Base-by-base conservation (phyloP, 2,797 vertebrate species). In the Hoplostethus mediterraneus region DNA sequence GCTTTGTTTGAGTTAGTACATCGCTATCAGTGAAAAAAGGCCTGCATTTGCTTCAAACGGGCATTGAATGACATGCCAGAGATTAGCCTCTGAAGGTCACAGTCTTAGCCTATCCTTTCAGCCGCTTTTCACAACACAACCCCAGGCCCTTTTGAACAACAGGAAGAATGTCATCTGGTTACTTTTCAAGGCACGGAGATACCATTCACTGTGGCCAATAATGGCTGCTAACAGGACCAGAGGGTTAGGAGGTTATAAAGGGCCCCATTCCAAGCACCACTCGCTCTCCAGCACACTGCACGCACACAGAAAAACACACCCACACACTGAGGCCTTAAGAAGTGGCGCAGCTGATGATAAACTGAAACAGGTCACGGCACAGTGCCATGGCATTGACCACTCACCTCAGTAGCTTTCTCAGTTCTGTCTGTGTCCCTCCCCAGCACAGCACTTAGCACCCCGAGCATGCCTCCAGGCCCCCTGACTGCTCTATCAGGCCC, bases 161-260 rank as follows among this genome's bases (percentile, higher is more conserved):
- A 89, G 91, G 87, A 94, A 93, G 91, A 94, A 93, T 93, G 93
- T 91, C 93, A 94, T 94, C 92, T 93, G 92, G 93, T 90, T 89
- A 93, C 91, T 95, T 93, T 90, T 85, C 89, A 89, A 90, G 79
- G 85, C 87, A 90, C 73, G 80, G 80, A 93, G 93, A 94, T 93
- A 92, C 89, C 89, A 92, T 94, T 94, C 91, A 93, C 83, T 65
- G 70, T 44, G 62, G 75, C 78, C 86, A 90, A 95, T 94, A 95
- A 95, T 93, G 89, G 89, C 77, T 78, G 90, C 91, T 88, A 94
- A 94, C 90, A 95, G 90, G 80, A 91, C 91, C 89, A 70, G 86
- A 83, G 91, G 89, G 90, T 85, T 79, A 85, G 85, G 85, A 92
- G 90, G 90, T 93, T 91, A 92, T 89, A 92, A 94, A 93, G 86